Percentiles rank a stretch among this genome's conserved stretches.
phyloP scores from a whole-genome alignment of 2,113 vertebrate genomes.

The Rynchops niger region DNA sequence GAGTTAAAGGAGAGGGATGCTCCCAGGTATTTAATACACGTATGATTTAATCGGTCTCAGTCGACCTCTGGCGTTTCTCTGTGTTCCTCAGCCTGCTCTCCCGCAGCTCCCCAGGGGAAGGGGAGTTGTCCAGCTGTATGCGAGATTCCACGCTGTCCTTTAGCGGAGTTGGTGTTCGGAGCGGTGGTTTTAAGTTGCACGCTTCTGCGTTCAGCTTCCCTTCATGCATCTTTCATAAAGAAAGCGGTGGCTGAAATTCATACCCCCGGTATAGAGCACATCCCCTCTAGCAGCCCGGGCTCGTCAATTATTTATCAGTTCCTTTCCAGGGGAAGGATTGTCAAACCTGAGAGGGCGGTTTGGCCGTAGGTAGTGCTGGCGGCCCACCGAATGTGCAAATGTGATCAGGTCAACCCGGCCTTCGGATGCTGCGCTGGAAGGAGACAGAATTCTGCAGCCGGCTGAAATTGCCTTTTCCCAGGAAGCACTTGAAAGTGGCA shows the following conservation, averaged over 20 bases:
- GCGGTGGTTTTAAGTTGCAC: background rate
- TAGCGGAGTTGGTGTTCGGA: fast-evolving
- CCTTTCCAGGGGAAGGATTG: background rate
- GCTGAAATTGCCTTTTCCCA: background rate
- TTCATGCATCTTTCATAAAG: background rate
- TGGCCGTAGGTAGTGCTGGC: background rate
- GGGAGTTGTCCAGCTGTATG: background rate
- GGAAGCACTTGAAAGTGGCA: background rate
- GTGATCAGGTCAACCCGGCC: background rate
- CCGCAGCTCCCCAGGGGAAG: background rate
- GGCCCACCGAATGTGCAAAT: background rate
- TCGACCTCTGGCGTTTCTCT: background rate
- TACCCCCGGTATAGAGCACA: background rate
- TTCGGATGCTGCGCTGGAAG: fast-evolving
- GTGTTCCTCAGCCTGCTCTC: background rate
- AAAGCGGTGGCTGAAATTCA: background rate
- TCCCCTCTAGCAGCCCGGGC: background rate
- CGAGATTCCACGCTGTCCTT: fast-evolving
- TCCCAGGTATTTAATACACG: background rate
- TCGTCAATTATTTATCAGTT: background rate
- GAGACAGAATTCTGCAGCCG: background rate
- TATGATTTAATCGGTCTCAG: background rate
- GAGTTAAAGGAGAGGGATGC: background rate
- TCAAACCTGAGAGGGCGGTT: background rate
- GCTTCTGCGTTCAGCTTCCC: background rate